Percentiles rank a stretch among this genome's conserved stretches.
Conservation (phyloP, 2,888 invertebrate genomes). For the Hypselothyrea guttata region DNA sequence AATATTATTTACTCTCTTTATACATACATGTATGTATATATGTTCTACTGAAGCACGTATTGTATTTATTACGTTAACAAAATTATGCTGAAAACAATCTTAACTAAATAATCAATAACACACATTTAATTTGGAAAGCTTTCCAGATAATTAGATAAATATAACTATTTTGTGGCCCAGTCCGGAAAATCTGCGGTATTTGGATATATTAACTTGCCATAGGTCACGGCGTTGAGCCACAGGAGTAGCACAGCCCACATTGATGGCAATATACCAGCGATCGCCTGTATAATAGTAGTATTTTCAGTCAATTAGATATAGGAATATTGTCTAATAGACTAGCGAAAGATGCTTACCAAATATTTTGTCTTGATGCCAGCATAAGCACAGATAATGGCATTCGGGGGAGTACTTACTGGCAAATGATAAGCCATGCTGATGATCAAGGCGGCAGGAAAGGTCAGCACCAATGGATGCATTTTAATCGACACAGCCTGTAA, state of each 20-base stretch:
- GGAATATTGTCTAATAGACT: background rate
- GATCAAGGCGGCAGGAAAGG: conserved; percentile 92
- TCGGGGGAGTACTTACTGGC: conserved; percentile 96
- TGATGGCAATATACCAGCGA: conserved; percentile 15
- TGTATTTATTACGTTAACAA: too few relatives aligned
- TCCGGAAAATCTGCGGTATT: background rate
- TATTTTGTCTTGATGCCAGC: conserved; percentile 89
- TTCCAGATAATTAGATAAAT: background rate
- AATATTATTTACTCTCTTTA: too few relatives aligned
- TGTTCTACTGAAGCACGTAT: too few relatives aligned
- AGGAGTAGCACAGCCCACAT: conserved; percentile 7
- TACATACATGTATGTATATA: too few relatives aligned
- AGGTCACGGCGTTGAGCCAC: conserved; percentile 12
- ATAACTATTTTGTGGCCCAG: background rate
- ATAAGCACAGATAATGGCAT: conserved; percentile 93
- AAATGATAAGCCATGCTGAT: conserved; percentile 95
- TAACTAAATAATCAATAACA: too few relatives aligned
- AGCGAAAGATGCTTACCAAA: conserved; percentile 84
- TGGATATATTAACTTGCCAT: conserved; percentile 6
- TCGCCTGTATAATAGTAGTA: background rate
- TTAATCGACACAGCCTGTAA: conserved; percentile 86
- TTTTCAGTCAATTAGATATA: too few relatives aligned
- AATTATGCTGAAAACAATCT: too few relatives aligned
- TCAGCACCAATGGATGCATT: conserved; percentile 92
- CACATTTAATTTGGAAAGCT: too few relatives aligned